Conservation (phyloP, 2,888 invertebrate genomes). For the Malthinus seriepunctatus region DNA sequence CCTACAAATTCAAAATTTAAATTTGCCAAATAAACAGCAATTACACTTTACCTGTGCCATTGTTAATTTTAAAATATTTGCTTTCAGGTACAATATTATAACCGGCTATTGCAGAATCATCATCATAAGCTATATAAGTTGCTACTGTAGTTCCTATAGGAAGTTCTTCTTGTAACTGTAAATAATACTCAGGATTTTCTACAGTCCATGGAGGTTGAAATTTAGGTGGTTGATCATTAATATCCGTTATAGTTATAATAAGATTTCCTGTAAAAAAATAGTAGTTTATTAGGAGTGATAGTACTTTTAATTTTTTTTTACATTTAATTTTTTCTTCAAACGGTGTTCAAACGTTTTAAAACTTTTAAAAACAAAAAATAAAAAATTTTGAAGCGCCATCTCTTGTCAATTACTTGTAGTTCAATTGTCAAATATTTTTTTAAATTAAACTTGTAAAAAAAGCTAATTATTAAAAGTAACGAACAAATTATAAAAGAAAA, state of each 20-base stretch:
- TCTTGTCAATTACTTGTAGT: too few relatives aligned
- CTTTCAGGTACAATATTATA: slow-evolving; percentile 72
- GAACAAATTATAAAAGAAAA: too few relatives aligned
- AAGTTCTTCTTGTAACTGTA: slow-evolving; percentile 80
- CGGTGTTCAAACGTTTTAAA: too few relatives aligned
- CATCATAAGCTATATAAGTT: slow-evolving; percentile 78
- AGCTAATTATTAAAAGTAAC: too few relatives aligned
- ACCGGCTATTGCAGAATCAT: slow-evolving; percentile 80
- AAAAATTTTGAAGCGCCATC: too few relatives aligned
- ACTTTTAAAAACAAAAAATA: too few relatives aligned
- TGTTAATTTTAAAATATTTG: slow-evolving; percentile 80
- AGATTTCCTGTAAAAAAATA: slow-evolving; percentile 58
- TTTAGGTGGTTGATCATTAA: slow-evolving; percentile 70
- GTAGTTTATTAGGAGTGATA: too few relatives aligned
- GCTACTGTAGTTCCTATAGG: slow-evolving; percentile 77
- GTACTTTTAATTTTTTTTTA: too few relatives aligned
- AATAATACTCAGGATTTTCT: slow-evolving; percentile 64
- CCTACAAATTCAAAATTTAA: slow-evolving; percentile 54
- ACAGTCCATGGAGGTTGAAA: slow-evolving; percentile 75
- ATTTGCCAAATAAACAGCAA: background rate
- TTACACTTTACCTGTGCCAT: slow-evolving; percentile 66
- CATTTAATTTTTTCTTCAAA: too few relatives aligned
- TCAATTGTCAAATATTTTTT: too few relatives aligned
- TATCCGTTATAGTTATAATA: slow-evolving; percentile 71
- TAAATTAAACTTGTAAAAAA: too few relatives aligned